Evolutionary conservation across 1,140 invertebrate species (phyloP).

Genomic region (Neodiprion fabricii): DNA sequence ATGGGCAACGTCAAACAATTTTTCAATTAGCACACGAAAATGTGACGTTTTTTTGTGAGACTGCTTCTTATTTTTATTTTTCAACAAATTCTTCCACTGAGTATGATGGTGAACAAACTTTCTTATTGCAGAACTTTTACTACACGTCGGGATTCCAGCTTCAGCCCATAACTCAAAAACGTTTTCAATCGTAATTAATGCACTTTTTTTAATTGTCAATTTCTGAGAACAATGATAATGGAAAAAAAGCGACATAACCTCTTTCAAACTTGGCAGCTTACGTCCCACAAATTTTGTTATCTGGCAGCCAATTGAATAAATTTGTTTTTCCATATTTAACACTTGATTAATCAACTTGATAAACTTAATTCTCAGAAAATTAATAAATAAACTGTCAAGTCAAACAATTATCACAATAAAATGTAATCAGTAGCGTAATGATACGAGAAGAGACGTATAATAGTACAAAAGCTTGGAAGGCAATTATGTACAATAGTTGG

Average conservation of each 20-base stretch:
- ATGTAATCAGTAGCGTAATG: too few species aligned
- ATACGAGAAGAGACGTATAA: too few species aligned
- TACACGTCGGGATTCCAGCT: slow-evolving; percentile 6
- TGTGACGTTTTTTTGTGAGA: not conserved
- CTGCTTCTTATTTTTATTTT: slow-evolving; percentile 11
- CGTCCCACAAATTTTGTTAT: slow-evolving; percentile 9
- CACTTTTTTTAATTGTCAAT: slow-evolving; percentile 8
- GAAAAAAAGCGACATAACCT: slow-evolving; percentile 12
- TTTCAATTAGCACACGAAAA: slow-evolving; percentile 9
- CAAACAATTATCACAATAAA: too few species aligned
- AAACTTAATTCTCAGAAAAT: not conserved
- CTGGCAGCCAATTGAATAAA: slow-evolving; percentile 11
- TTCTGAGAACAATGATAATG: slow-evolving; percentile 8
- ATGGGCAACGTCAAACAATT: slow-evolving; percentile 9
- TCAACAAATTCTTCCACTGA: not conserved
- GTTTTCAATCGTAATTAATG: not conserved
- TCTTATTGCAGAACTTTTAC: not conserved
- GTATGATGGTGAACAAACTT: slow-evolving; percentile 9
- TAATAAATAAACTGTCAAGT: not conserved
- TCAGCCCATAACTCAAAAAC: not conserved
- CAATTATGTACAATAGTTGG: too few species aligned
- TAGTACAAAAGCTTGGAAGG: too few species aligned
- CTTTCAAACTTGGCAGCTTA: slow-evolving; percentile 6
- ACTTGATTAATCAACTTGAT: too few species aligned
- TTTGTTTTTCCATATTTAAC: slow-evolving; percentile 10